These are phyloP conservation scores for Lepidiolamprologus cunningtoni DNA, from an alignment of 2,113 vertebrate genomes.

Conservation along the genomic window DNA sequence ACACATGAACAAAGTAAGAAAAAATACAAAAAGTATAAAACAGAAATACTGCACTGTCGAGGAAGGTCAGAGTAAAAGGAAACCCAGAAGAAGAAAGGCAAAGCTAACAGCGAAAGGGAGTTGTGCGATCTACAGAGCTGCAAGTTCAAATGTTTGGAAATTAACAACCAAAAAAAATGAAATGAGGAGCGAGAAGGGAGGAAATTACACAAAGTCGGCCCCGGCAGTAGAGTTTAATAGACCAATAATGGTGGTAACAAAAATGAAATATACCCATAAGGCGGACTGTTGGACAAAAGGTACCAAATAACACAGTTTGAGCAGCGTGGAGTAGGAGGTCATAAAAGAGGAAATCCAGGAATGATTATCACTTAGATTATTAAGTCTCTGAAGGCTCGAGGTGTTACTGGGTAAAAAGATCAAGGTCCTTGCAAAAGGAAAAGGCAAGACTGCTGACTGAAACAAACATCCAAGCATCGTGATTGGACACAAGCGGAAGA, in stretches of 20 bases:
- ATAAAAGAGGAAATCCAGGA: neutral
- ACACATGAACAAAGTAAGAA: neutral
- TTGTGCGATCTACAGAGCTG: neutral
- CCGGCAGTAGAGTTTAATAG: neutral
- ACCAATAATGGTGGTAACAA: neutral
- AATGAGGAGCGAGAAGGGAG: neutral
- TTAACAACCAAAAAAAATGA: neutral
- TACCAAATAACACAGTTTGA: neutral
- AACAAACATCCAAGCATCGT: constrained; percentile 47
- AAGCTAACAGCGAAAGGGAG: neutral
- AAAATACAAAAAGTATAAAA: neutral
- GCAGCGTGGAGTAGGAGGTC: neutral
- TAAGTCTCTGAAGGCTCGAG: neutral
- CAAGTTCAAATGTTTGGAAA: neutral
- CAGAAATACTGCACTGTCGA: neutral
- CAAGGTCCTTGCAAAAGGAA: neutral
- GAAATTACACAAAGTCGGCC: neutral
- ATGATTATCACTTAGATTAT: neutral
- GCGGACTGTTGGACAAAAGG: neutral
- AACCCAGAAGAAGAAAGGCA: neutral
- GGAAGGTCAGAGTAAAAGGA: constrained; percentile 5
- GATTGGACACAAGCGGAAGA: constrained; percentile 52
- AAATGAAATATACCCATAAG: neutral
- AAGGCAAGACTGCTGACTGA: constrained; percentile 48
- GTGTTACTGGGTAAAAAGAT: neutral